phyloP scores from a whole-genome alignment of 2,113 vertebrate species.

The Stegostoma tigrinum region DNA sequence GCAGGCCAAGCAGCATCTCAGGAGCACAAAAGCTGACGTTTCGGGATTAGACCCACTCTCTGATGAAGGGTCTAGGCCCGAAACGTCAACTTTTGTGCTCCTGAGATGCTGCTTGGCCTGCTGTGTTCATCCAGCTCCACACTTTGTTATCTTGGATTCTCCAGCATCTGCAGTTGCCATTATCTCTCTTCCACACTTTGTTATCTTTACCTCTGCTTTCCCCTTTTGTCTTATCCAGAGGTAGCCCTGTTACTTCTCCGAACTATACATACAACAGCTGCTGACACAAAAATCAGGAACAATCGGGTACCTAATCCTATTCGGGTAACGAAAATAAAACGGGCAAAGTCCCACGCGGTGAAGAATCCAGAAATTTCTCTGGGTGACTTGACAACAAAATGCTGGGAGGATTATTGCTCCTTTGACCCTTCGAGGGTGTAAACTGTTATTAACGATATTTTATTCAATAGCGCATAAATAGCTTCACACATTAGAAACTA shows the following conservation, averaged over 20 bases:
- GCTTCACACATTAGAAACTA: neutral
- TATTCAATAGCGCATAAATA: neutral
- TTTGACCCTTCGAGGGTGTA: neutral
- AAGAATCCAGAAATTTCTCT: neutral
- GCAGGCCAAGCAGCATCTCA: no score
- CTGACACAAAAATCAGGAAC: neutral
- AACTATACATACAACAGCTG: neutral
- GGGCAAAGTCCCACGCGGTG: neutral
- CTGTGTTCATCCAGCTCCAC: no score
- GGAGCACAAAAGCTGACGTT: no score
- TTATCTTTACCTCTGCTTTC: no score
- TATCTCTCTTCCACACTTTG: no score
- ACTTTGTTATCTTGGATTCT: no score
- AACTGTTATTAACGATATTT: neutral
- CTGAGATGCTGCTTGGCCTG: no score
- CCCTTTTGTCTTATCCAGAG: neutral
- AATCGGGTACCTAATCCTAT: neutral
- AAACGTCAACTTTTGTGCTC: no score
- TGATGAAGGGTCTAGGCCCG: no score
- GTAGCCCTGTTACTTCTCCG: neutral
- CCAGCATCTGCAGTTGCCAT: no score
- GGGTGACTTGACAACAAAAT: accelerated
- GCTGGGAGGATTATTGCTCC: neutral
- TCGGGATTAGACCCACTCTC: no score
- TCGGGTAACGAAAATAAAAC: no score